Conservation (phyloP, 2,888 invertebrate genomes). For the Rhagonycha lutea region DNA sequence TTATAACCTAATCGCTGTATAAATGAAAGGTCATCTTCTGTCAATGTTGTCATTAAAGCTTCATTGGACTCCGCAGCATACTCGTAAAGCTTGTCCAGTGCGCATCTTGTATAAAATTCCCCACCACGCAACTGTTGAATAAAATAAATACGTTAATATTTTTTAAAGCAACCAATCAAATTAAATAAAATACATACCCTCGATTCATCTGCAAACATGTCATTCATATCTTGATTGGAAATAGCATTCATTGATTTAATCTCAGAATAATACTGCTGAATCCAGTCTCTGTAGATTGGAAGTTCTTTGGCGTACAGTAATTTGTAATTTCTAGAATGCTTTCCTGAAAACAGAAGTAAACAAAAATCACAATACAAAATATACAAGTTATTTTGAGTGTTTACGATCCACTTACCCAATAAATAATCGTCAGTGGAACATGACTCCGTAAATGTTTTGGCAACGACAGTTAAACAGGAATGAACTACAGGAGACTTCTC, state of each 20-base stretch:
- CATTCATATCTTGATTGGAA: slow-evolving; percentile 99
- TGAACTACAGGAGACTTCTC: slow-evolving; percentile 98
- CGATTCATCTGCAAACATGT: slow-evolving; percentile 97
- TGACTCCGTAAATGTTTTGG: slow-evolving; percentile 99
- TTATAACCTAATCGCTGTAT: slow-evolving; percentile 95
- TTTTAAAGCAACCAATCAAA: no score
- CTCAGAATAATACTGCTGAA: slow-evolving; percentile 93
- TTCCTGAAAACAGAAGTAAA: slow-evolving; percentile 63
- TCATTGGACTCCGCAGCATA: slow-evolving; percentile 98
- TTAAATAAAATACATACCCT: slow-evolving; percentile 62
- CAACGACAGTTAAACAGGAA: slow-evolving; percentile 97
- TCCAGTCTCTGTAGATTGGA: slow-evolving; percentile 98
- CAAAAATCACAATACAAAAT: not conserved
- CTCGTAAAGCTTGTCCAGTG: slow-evolving; percentile 92
- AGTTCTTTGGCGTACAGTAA: slow-evolving; percentile 99
- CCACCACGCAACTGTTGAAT: slow-evolving; percentile 81
- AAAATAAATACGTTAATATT: slow-evolving; percentile 4
- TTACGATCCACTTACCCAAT: slow-evolving; percentile 64
- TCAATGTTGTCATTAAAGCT: slow-evolving; percentile 91
- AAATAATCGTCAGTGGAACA: slow-evolving; percentile 98
- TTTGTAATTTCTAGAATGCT: slow-evolving; percentile 99
- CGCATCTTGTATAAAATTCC: slow-evolving; percentile 97
- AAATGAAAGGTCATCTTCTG: slow-evolving; percentile 97
- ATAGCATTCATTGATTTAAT: slow-evolving; percentile 97
- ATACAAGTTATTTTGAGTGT: no score